These are phyloP conservation scores for Machimus rusticus DNA, from an alignment of 2,888 invertebrate species.

Conservation along the genomic window DNA sequence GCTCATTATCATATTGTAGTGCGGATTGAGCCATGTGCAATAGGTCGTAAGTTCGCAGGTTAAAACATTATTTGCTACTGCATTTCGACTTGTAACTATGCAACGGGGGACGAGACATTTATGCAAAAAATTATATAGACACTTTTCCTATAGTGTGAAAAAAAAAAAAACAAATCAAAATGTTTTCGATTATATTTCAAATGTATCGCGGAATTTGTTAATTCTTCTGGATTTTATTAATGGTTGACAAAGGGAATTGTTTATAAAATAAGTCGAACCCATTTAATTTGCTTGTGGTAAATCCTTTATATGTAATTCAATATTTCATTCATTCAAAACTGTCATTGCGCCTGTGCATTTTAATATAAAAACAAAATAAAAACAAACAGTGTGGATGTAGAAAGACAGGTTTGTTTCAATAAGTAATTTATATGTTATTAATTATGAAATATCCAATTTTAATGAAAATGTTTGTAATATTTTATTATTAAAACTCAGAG, in stretches of 20 bases:
- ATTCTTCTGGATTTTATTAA: background rate
- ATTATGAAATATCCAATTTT: background rate
- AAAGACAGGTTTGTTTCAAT: background rate
- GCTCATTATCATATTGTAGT: slow-evolving; percentile 14
- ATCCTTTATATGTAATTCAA: background rate
- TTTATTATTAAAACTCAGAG: background rate
- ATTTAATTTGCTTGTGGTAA: background rate
- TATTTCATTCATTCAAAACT: background rate
- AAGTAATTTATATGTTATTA: background rate
- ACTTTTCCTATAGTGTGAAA: slow-evolving; percentile 1
- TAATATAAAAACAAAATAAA: background rate
- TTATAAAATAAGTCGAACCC: background rate
- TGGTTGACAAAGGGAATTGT: background rate
- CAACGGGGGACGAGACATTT: background rate
- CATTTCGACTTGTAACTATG: slow-evolving; percentile 15
- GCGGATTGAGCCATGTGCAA: slow-evolving; percentile 35
- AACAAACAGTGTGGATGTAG: background rate
- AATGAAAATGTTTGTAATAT: background rate
- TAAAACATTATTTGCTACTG: slow-evolving; percentile 6
- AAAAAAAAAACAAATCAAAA: background rate
- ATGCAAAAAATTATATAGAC: background rate
- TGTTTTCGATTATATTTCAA: background rate
- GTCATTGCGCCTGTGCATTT: background rate
- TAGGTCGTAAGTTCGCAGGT: slow-evolving; percentile 19
- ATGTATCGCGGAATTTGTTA: background rate